Base-by-base conservation (phyloP, 1,140 invertebrate species). In the Solenopsis invicta region DNA sequence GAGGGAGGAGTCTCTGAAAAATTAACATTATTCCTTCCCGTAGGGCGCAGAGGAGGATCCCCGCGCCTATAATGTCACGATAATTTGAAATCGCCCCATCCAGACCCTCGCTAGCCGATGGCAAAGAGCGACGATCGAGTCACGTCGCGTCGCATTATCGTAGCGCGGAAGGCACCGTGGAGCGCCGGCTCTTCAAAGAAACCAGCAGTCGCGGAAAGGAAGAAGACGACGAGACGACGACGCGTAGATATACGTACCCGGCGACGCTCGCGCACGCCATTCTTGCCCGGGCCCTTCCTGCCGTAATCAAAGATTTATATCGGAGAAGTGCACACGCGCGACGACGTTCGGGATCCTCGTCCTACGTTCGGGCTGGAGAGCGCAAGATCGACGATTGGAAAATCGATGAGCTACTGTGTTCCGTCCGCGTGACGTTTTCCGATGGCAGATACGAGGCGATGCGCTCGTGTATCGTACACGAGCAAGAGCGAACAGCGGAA, bases 31-130 rank as follows among this genome's bases (percentile, higher is more conserved):
- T 91, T 66, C 85, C 69, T 78, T 59, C 54, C 29, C 50, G 37
- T 10, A 41, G 64, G 54, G 59, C 29, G 84, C 21, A 50, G 41
- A 41, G 45, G 34, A 67, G 76, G 37, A 86, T 45, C 16, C 61
- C 48, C 71, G 80, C 80, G 84, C 82, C 90, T 89, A 2, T 29
- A 89, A 93, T 88, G 88, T 88, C 85, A 80, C 59, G 90, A 92
- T 93, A 88, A 94, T 94, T 94, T 74, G 91, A 93, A 93, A 94
- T 94, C 93, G 90, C 92, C 82, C 80, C 87, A 86, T 52, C 48
- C 62, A 64, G 24, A 41, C 37, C 52, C 34, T 48, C 66, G 71
- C n/a, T 54, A n/a, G 62, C 34, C 75, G 86, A 62, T 89, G 62
- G 86, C 75, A 48, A 59, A 12, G 62, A 69, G 34, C 61, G 18